Evolutionary conservation across 2,113 vertebrate genomes (phyloP), one percentile per base, ranked within the genome.

Genomic region (Stegostoma tigrinum): DNA sequence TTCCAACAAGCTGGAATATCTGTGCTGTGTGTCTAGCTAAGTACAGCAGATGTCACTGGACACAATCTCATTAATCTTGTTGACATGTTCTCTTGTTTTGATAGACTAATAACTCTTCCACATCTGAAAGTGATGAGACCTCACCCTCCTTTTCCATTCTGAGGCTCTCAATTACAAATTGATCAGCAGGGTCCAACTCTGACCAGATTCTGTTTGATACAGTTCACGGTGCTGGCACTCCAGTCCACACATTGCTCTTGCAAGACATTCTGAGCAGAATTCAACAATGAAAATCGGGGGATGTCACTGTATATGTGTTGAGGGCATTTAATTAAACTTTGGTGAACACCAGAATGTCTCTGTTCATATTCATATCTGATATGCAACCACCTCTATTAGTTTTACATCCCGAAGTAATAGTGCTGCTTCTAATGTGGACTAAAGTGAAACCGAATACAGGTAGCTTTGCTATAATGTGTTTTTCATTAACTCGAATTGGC

Each of bases 61-160:
- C 94, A 75, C 89, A 93, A 72, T 48, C 94, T 95, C 94, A 95
- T 95, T 95, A 95, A 95, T 95, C 94, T 95, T 95, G 94, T 95
- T 95, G 94, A 95, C 94, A 95, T 72, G 38, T 27, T 95, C 94
- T 52, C 68, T 70, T 72, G 66, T 72, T 95, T 95, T 95, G 42
- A 95, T 95, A 75, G 68, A 95, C 94, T 72, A 95, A 95, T 95
- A 45, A 95, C 94, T 95, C 70, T 95, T 75, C 14, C 45, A 95
- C 15, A 95, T 95, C 67, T 48, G 42, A 72, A 95, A 95, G 66
- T 95, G 94, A 95, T 52, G 94, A 95, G 94, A 72, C 68, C 91
- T 30, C 67, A 30, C 38, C 93, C 93, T 30, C 93, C 64, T 19
- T 67, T 68, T 38, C 64, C 91, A 72, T 95, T 95, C 67, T 95